Base-by-base conservation (phyloP, 2,888 invertebrate species). In the Patella depressa region DNA sequence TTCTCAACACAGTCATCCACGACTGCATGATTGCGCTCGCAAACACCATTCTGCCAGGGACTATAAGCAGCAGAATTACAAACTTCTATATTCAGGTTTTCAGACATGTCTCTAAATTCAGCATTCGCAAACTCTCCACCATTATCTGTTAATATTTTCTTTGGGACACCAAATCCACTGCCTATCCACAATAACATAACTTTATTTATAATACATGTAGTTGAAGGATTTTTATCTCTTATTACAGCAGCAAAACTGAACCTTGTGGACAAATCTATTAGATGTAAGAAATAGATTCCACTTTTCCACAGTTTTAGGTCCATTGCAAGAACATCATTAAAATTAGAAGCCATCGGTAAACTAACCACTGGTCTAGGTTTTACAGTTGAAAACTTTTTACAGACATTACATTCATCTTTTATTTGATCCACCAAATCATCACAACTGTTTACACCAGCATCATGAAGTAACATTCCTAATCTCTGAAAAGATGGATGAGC, bases 281-380 rank as follows among this genome's bases (percentile, higher is more conserved):
- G 17, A 34, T 76, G 76, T 15, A 76, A 73, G 55, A 73, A 54
- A 72, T 71, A 76, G 53, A 45, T 45, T n/a, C 72, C 71, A 53
- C 17, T 12, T 34, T 65, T n/a, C n/a, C 17, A 73, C 12, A 45
- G 14, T 12, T 77, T 54, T 7, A 77, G 74, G 53, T 77, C 77
- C 59, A 77, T 72, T 29, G 73, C 77, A n/a, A 77, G 73, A 7
- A 73, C 73, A 15, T 78, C 78, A 74, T 78, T 78, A 19, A 78
- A 74, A 15, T 78, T 70, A 29, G 71, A 70, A 29, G 74, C 78
- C 53, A 77, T 34, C 15, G 77, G 77, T 17, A 77, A 59, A 24
- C 73, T 57, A 19, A 78, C 74, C 14, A 73, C 19, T 34, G 74
- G 74, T 65, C 71, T 75, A 15, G 45, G 17, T 9, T 69, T 65